A percentile compares a stretch with the other conserved stretches of the same genome.
Conservation (phyloP, 2,797 vertebrate genomes). For the Hydrophis major region DNA sequence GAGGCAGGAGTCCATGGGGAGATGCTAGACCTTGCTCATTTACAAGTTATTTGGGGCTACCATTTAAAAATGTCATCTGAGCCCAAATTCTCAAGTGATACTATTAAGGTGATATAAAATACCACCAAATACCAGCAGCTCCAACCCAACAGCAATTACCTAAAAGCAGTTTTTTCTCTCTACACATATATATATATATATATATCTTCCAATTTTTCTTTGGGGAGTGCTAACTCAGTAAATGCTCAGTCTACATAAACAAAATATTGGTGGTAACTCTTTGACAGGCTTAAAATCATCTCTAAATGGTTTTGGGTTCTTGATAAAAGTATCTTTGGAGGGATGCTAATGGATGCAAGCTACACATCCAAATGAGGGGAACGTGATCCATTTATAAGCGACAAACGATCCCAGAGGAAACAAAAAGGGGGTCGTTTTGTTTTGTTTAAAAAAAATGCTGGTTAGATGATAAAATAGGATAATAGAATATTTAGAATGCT, state of each 20-base stretch:
- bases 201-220: conserved; percentile 68
- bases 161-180: conserved; percentile 66
- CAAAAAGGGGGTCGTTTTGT: conserved; percentile 19
- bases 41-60: conserved; percentile 51
- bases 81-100: conserved; percentile 56
- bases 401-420: conserved; percentile 58
- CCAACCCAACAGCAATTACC: conserved; percentile 68
- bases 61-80: conserved; percentile 52
- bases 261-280: conserved; percentile 64
- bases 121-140: conserved; percentile 66
- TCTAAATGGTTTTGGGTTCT: conserved; percentile 61
- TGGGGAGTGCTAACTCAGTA: conserved; percentile 71
- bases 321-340: conserved; percentile 69
- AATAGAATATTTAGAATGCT: too few species aligned
- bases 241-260: conserved; percentile 68
- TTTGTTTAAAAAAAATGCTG: conserved; percentile 48
- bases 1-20: conserved; percentile 27
- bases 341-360: conserved; percentile 69
- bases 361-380: conserved; percentile 66
- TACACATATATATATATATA: background rate
- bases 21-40: conserved; percentile 50
- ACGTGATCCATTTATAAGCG: conserved; percentile 66
- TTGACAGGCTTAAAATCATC: conserved; percentile 58
- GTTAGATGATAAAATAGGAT: background rate
- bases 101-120: conserved; percentile 66